Evolutionary conservation across 2,113 vertebrate species (phyloP), one percentile per base, ranked within the genome.

Genomic region (Pseudopipra pipra): DNA sequence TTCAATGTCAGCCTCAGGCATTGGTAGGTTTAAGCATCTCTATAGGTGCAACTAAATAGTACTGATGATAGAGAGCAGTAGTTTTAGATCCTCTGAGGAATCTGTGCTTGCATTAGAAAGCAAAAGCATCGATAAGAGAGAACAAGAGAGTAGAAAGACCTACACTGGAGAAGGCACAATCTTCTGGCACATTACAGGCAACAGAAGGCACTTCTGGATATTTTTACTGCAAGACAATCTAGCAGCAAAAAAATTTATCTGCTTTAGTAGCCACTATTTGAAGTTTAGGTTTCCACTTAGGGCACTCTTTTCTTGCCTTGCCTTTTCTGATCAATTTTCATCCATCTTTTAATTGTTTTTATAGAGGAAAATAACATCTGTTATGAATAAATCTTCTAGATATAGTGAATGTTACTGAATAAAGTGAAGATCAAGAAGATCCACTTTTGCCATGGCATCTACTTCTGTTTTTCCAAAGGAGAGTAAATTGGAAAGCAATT

Each of bases 1-100:
- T 96, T 96, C 70, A 62, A 13, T 68, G 93, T 93, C 63, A 83
- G 71, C 58, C 91, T 91, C 54, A 85, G 87, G 87, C 78, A 93
- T 5, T 77, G 46, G 85, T 63, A 92, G 76, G 63, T 87, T 56
- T 87, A 67, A 58, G 28, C 41, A 62, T 73, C 39, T 70, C 62
- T 62, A 12, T 59, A 86, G 44, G 62, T 91, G 81, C 49, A 85
- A 76, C 55, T 51, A 80, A 96, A 83, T 19, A 59, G 14, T 39
- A 19, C 22, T 80, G 67, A 72, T 83, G 78, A 68, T 54, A 56
- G n/a, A 33, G 31, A 62, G 18, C 15, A 73, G 71, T 24, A 66
- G 49, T 41, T 83, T 92, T 70, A 80, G 49, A 83, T 85, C 71
- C 75, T 83, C 49, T 70, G 85, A 85, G 85, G 85, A 93, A 76